Conservation (phyloP, 2,888 invertebrate genomes). For the Scaptodrosophila latifasciaeformis region DNA sequence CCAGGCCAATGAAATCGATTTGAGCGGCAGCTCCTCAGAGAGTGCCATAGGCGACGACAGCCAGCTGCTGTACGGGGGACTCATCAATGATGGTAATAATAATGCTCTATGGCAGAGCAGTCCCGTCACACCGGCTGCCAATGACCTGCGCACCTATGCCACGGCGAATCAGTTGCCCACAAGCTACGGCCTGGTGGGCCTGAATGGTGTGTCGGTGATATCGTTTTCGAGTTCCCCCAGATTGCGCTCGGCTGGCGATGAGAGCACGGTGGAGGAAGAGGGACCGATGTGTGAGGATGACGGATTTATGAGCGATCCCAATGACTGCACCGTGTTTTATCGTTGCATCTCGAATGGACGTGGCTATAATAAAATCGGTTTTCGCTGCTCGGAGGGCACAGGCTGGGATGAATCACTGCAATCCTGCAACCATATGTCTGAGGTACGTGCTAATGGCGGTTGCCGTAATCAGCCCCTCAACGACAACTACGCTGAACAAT, state of each 20-base stretch:
- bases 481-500: constrained; percentile 49
- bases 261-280: too few relatives aligned
- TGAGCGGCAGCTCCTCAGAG: constrained; percentile 14
- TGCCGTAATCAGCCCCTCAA: constrained; percentile 63
- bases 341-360: constrained; percentile 82
- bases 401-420: constrained; percentile 83
- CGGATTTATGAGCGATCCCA: constrained; percentile 83
- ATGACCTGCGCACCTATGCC: constrained; percentile 46
- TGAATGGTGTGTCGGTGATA: constrained; percentile 73
- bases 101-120: constrained; percentile 45
- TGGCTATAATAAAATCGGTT: constrained; percentile 81
- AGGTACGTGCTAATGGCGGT: constrained; percentile 78
- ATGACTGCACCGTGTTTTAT: constrained; percentile 85
- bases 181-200: constrained; percentile 69
- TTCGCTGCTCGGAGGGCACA: constrained; percentile 84
- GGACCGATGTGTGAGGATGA: constrained; percentile 77
- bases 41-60: constrained; percentile 60
- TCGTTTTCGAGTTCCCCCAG: constrained; percentile 72
- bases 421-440: constrained; percentile 83
- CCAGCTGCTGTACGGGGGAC: constrained; percentile 43
- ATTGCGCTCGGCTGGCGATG: constrained; percentile 52
- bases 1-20: constrained; percentile 45
- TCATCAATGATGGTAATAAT: constrained; percentile 39
- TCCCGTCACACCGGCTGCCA: constrained; percentile 47
- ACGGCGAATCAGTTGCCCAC: constrained; percentile 56